phyloP scores from a whole-genome alignment of 2,797 vertebrate species.

The Sparus aurata region DNA sequence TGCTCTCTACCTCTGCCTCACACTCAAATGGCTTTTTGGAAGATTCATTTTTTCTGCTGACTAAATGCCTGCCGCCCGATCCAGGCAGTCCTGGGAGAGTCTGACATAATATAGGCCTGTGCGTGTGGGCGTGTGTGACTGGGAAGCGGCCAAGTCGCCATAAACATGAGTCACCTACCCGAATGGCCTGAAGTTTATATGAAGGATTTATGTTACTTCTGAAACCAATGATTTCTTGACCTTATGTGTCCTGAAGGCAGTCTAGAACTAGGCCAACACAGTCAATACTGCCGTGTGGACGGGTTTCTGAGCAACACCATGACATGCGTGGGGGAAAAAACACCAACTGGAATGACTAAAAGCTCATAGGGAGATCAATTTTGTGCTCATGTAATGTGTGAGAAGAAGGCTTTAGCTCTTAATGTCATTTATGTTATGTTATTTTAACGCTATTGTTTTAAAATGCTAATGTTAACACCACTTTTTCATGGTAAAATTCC shows the following conservation, averaged over 20 bases:
- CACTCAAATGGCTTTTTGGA: conserved; percentile 23
- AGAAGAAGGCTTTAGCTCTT: too few relatives aligned
- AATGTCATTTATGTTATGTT: not conserved
- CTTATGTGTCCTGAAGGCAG: conserved; percentile 5
- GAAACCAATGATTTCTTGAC: conserved; percentile 39
- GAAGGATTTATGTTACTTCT: conserved; percentile 37
- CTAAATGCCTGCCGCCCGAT: conserved; percentile 2
- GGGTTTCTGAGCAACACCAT: conserved; percentile 13
- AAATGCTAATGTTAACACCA: not conserved
- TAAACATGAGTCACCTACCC: conserved; percentile 44
- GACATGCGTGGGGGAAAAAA: not conserved
- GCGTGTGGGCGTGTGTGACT: conserved; percentile 28
- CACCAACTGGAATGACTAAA: not conserved
- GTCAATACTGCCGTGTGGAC: not conserved
- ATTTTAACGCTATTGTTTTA: too few relatives aligned
- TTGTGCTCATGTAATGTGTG: not conserved
- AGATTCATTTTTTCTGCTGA: conserved; percentile 37
- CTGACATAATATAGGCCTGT: conserved; percentile 38
- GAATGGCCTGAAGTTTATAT: conserved; percentile 27
- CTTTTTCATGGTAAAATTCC: not conserved
- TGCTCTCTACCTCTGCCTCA: conserved; percentile 7
- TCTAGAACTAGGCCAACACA: conserved; percentile 9
- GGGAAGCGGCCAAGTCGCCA: conserved; percentile 22
- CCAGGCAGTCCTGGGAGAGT: conserved; percentile 34
- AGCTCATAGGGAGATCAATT: not conserved